Base-by-base conservation (phyloP, 2,797 vertebrate species). In the Xenopus petersii region DNA sequence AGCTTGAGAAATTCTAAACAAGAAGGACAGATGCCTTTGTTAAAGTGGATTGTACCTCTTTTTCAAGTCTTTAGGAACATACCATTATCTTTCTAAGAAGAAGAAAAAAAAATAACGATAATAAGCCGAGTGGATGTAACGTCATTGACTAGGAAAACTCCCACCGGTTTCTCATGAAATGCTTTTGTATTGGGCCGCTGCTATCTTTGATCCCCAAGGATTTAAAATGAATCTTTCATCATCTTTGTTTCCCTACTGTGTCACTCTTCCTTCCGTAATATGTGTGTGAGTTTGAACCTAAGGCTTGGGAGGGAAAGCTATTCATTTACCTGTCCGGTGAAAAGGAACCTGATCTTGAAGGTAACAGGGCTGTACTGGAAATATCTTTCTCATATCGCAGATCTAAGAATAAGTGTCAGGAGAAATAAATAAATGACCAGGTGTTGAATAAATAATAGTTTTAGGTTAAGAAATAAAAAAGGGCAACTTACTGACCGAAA, bases 1-100 rank as follows among this genome's bases (percentile, higher is more conserved):
- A 95, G 85, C 15, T 77, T 89, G 83, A 80, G 83, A 70, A 87
- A 91, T 81, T 26, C 77, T 80, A 82, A 88, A 82, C 67, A 82
- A 77, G 65, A 30, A 12, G 81, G 84, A 84, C 82, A 87, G 84
- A 89, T 87, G 85, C 75, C 83, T 90, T 87, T 80, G 75, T 86
- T 83, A 84, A 80, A 10, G 46, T 75, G 78, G 83, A 76, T 73
- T 82, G 74, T 83, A 86, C 88, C 85, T 88, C 75, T 75, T 84
- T 86, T 81, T 83, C 84, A 81, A 72, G 80, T 83, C 81, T 89
- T 82, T 82, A 85, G 70, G 75, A 81, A 82, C 70, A 81, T 4
- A 80, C 15, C 72, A 79, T 84, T 81, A 77, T 82, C 75, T 85
- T 86, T 86, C 85, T 71, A 86, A 74, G 82, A 77, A 47, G 61